phyloP scores from a whole-genome alignment of 2,113 vertebrate genomes.

The Chitala chitala region DNA sequence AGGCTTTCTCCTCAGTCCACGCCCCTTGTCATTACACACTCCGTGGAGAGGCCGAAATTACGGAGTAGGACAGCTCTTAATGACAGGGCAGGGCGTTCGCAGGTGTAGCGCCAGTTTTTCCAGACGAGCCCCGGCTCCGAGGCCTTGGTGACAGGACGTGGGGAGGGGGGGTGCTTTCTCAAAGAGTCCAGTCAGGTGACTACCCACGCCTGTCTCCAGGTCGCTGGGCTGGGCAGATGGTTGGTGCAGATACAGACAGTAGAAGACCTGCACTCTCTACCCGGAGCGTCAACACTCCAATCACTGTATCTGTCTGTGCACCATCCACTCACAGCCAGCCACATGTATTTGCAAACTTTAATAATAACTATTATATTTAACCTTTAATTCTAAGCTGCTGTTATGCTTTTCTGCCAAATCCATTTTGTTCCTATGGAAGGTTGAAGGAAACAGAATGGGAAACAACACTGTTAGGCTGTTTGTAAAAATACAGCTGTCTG shows the following conservation, averaged over 20 bases:
- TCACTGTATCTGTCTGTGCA: background rate
- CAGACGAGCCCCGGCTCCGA: slow-evolving; percentile 46
- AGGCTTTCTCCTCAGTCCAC: slow-evolving; percentile 49
- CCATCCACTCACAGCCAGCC: background rate
- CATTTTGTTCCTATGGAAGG: too few relatives aligned
- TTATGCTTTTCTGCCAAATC: too few relatives aligned
- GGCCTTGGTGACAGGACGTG: background rate
- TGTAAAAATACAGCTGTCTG: too few relatives aligned
- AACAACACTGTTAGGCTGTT: too few relatives aligned
- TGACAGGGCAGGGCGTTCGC: slow-evolving; percentile 60
- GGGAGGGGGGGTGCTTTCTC: background rate
- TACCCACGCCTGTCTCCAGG: background rate
- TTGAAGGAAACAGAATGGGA: too few relatives aligned
- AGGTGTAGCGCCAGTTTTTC: slow-evolving; percentile 59
- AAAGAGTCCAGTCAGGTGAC: slow-evolving; percentile 20
- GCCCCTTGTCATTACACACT: slow-evolving; percentile 58
- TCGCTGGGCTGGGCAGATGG: slow-evolving; percentile 6
- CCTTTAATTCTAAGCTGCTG: too few relatives aligned
- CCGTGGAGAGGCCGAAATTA: slow-evolving; percentile 53
- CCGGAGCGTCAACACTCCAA: background rate
- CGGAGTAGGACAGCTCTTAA: slow-evolving; percentile 59
- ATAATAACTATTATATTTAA: too few relatives aligned
- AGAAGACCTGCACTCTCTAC: background rate
- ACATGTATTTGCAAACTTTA: too few relatives aligned
- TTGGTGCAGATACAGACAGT: background rate